phyloP scores from a whole-genome alignment of 2,113 vertebrate species.

The Cynopterus brachyotis region DNA sequence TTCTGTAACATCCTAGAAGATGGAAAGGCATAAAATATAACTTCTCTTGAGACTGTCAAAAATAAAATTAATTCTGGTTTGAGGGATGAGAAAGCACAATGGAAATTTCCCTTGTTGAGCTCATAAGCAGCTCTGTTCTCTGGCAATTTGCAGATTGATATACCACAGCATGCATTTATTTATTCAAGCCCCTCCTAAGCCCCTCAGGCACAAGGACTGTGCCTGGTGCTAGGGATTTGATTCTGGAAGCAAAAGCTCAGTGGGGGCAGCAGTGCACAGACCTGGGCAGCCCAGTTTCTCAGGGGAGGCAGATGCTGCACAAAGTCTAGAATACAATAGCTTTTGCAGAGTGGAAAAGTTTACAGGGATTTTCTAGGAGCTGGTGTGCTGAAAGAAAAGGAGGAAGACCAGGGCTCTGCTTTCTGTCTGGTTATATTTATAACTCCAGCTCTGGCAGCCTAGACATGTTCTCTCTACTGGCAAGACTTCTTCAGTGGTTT shows the following conservation, averaged over 20 bases:
- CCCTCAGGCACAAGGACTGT: accelerated
- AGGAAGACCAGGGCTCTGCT: background rate
- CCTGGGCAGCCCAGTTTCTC: background rate
- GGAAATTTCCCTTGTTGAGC: background rate
- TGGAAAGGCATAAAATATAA: background rate
- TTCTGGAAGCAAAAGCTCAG: background rate
- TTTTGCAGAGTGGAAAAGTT: no score
- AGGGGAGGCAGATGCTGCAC: background rate
- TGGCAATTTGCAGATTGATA: background rate
- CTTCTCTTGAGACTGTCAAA: background rate
- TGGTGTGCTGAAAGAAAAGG: background rate
- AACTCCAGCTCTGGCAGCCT: background rate
- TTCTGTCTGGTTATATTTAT: background rate
- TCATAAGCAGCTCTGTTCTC: background rate
- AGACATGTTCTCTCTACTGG: background rate
- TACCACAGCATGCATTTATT: background rate
- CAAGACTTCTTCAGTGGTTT: background rate
- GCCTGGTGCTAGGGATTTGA: background rate
- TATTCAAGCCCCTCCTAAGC: no score
- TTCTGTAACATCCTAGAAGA: background rate
- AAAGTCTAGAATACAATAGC: background rate
- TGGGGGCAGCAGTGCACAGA: background rate
- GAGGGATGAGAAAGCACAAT: background rate
- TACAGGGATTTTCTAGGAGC: background rate
- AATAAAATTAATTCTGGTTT: background rate